phyloP scores from a whole-genome alignment of 2,113 vertebrate species.

The Gopherus flavomarginatus region DNA sequence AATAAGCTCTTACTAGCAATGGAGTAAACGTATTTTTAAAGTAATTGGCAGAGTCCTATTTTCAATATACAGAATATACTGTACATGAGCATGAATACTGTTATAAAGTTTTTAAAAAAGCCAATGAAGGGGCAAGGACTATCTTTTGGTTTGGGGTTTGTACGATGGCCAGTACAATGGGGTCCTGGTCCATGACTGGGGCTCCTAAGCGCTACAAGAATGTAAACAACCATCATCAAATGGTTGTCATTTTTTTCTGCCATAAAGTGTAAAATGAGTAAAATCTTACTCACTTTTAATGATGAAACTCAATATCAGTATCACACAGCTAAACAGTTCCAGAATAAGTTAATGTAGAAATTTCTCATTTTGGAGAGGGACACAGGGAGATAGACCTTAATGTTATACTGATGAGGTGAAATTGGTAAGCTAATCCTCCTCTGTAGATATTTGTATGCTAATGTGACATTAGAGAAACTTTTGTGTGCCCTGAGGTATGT shows the following conservation, averaged over 20 bases:
- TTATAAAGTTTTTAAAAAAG: not conserved
- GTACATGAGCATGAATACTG: not conserved
- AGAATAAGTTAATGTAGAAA: not conserved
- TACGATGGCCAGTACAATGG: not conserved
- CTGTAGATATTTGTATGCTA: not conserved
- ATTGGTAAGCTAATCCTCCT: accelerated
- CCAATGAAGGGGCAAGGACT: not conserved
- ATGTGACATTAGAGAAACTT: not conserved
- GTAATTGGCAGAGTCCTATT: not conserved
- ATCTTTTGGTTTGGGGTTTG: not conserved
- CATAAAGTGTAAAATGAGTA: not conserved
- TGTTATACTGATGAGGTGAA: not conserved
- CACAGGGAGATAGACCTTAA: not conserved
- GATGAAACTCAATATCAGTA: not conserved
- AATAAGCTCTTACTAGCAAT: not conserved
- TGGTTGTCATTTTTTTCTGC: not conserved
- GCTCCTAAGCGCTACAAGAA: not conserved
- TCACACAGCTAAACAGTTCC: not conserved
- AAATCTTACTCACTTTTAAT: not conserved
- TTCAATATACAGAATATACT: not conserved
- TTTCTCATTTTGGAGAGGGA: not conserved
- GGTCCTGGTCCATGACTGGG: not conserved
- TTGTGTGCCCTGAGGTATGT: not conserved
- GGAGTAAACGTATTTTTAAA: not conserved
- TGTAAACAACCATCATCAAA: not conserved